Evolutionary conservation across 2,113 vertebrate genomes (phyloP), one percentile per base, ranked within the genome.

Genomic region (Egretta garzetta): DNA sequence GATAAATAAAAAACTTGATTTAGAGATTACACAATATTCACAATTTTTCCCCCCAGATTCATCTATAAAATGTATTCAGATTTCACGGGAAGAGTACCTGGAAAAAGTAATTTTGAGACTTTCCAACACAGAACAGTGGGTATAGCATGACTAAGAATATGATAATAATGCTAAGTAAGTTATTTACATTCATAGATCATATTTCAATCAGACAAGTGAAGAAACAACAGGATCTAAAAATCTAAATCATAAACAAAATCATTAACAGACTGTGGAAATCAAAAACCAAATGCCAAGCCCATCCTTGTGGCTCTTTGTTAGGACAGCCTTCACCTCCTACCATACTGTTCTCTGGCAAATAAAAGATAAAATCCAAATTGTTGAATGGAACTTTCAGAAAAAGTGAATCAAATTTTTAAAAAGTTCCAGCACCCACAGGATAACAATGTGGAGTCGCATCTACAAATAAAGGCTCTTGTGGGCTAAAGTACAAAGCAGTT

Each of bases 1-100:
- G 81, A 41, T 23, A 35, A 70, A 43, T 15, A 39, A 49, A 58
- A 24, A 14, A 27, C 20, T 66, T 23, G 11, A 47, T 73, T 80
- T 41, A 64, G 47, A 17, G 13, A 59, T 41, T 35, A 67, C 6
- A 17, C 5, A 73, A 50, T 21, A 83, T 4, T 68, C 4, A 28
- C 23, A 5, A 1, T 12, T 79, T 62, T 75, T 27, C 6, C 4
- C 4, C 12, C 6, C 0, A 0, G 4, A 28, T 20, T 76, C 0
- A 68, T 22, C 22, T 72, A 45, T 20, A 45, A 86, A 74, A 62
- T 1, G 2, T 39, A 63, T 26, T 71, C 4, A n/a, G 24, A 75
- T 86, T 75, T 80, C 68, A 41, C 18, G 68, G n/a, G 17, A 80
- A 59, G 13, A 64, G 11, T 12, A 55, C 2, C 8, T 37, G 17